phyloP scores from a whole-genome alignment of 2,888 invertebrate genomes.

The Amphipyra berbera region DNA sequence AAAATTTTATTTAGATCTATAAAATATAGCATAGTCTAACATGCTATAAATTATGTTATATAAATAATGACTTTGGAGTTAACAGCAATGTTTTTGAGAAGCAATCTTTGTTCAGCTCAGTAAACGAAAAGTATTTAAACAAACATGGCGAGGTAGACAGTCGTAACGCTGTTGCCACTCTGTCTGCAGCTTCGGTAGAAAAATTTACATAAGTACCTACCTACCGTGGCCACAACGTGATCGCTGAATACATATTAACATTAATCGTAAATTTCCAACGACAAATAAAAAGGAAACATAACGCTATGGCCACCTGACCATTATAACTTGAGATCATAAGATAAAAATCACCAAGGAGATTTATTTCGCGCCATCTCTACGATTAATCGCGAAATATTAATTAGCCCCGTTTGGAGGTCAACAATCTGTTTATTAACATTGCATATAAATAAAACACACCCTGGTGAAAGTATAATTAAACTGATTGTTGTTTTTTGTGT shows the following conservation, averaged over 20 bases:
- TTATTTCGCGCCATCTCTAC: constrained; percentile 74
- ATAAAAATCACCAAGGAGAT: constrained; percentile 76
- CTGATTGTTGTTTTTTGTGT: constrained; percentile 25
- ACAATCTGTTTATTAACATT: constrained; percentile 75
- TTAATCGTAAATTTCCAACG: constrained; percentile 78
- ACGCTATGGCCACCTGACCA: constrained; percentile 76
- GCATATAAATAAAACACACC: constrained; percentile 34
- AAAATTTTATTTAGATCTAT: constrained; percentile 4
- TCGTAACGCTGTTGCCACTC: constrained; percentile 77
- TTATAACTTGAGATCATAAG: constrained; percentile 67
- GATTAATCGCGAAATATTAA: constrained; percentile 81
- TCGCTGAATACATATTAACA: constrained; percentile 71
- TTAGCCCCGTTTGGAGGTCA: constrained; percentile 77
- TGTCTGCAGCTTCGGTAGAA: constrained; percentile 77
- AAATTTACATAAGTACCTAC: constrained; percentile 78
- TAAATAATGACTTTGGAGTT: background rate
- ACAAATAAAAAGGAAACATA: constrained; percentile 75
- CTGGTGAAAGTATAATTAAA: constrained; percentile 39
- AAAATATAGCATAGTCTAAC: constrained; percentile 1
- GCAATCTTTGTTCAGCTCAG: constrained; percentile 2
- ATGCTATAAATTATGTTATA: constrained; percentile 2
- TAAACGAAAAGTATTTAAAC: constrained; percentile 43
- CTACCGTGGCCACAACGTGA: constrained; percentile 75
- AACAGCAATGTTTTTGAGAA: background rate
- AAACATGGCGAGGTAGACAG: constrained; percentile 51